Conservation (phyloP, 1,140 invertebrate species). For the Bicyclus anynana region DNA sequence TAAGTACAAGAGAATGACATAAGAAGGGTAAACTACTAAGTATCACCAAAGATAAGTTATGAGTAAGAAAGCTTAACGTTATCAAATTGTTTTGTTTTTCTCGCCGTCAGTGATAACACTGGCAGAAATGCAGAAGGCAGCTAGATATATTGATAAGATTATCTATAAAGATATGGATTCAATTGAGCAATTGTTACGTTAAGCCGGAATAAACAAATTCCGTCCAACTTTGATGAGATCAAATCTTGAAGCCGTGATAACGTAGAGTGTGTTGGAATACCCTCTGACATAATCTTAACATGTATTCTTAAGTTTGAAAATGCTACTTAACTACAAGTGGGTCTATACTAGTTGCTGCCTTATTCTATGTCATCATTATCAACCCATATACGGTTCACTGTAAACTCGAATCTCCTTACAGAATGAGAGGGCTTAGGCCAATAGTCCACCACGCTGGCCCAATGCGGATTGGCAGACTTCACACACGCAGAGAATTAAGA, state of each 20-base stretch:
- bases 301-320: background rate
- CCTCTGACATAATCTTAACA: background rate
- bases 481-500: too few species aligned
- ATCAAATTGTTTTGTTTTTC: background rate
- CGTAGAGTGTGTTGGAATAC: background rate
- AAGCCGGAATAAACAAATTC: background rate
- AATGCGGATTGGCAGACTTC: too few species aligned
- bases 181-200: background rate
- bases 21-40: background rate
- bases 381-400: too few species aligned
- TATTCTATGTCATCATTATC: too few species aligned
- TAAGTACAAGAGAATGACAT: background rate
- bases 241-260: background rate
- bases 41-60: background rate
- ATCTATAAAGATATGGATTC: background rate
- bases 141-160: background rate
- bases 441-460: too few species aligned
- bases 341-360: too few species aligned
- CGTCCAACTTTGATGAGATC: background rate
- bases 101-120: background rate
- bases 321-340: background rate
- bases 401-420: too few species aligned
- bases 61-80: background rate
- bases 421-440: too few species aligned
- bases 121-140: background rate